Base-by-base conservation (phyloP, 2,113 vertebrate species). In the Macroglossus sobrinus region DNA sequence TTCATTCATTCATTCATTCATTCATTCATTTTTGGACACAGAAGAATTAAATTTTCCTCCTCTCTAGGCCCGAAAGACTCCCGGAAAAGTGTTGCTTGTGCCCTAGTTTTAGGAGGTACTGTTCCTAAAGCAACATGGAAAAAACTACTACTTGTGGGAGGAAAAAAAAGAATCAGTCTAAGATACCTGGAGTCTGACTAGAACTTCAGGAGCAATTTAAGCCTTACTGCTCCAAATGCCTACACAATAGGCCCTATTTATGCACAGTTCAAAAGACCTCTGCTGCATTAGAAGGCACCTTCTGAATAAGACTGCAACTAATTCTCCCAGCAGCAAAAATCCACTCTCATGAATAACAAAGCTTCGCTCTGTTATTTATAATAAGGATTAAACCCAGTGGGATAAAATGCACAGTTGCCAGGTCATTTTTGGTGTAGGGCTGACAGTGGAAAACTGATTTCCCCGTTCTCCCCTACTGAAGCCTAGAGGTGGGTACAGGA, bases 241-340 rank as follows among this genome's bases (percentile, higher is more conserved):
- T 40, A 19, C 91, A 98, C 95, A 97, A 97, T 79, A 84, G 85
- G n/a, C 26, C 75, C 95, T 84, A 71, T 97, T 97, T 89, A 90
- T 71, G 86, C 72, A 45, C 80, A 18, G 78, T 82, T 84, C 91
- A 84, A 81, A 96, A 94, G 91, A 66, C 64, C 93, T 95, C 93
- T n/a, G 81, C 68, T 61, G 91, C 94, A 55, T 94, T 91, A 96
- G 86, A 94, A 94, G 94, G 94, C 63, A 80, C 92, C 95, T 97
- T 91, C 16, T 4, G 2, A 96, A 61, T 68, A 80, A 96, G 89
- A 84, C 1, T 72, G 91, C 89, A 63, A 50, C 66, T 92, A 89
- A 96, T 96, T 96, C 96, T 94, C 93, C 66, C 35, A 35, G 84
- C 64, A 80, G 93, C 93, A 96, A 75, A 95, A 93, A 95, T 92